A percentile compares a stretch with the other conserved stretches of the same genome.
phyloP scores from a whole-genome alignment of 2,113 vertebrate genomes.

The Neogale vison region DNA sequence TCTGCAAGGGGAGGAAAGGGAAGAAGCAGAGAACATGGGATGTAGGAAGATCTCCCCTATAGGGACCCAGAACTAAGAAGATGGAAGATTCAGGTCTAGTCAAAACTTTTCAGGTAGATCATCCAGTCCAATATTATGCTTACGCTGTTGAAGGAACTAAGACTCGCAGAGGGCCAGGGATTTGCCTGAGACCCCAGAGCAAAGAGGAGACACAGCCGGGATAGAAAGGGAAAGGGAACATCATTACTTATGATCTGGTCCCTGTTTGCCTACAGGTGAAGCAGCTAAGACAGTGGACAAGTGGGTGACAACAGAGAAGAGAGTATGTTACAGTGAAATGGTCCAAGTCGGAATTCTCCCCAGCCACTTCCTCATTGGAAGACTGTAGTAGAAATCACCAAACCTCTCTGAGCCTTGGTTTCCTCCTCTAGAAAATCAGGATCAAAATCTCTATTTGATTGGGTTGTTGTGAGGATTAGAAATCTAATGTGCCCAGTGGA shows the following conservation, averaged over 20 bases:
- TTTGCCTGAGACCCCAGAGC: background rate
- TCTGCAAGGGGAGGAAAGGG: constrained; percentile 75
- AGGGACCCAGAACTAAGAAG: background rate
- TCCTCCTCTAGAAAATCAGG: background rate
- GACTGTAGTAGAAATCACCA: background rate
- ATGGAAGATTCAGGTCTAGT: background rate
- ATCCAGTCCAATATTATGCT: background rate
- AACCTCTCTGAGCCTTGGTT: background rate
- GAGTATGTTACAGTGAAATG: fast-evolving
- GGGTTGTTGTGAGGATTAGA: background rate
- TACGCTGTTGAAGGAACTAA: background rate
- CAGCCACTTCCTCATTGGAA: background rate
- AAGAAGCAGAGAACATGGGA: background rate
- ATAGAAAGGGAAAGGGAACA: background rate
- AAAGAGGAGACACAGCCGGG: background rate
- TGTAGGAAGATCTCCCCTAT: fast-evolving
- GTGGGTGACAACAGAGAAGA: background rate
- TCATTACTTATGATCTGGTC: background rate
- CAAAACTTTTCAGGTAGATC: background rate
- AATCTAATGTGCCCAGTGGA: fast-evolving
- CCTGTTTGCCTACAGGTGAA: background rate
- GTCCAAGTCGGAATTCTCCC: background rate
- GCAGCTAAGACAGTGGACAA: background rate
- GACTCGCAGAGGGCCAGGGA: background rate
- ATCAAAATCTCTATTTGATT: background rate